These are phyloP conservation scores for Proisotoma minuta DNA, from an alignment of 2,888 invertebrate species.

Conservation along the genomic window DNA sequence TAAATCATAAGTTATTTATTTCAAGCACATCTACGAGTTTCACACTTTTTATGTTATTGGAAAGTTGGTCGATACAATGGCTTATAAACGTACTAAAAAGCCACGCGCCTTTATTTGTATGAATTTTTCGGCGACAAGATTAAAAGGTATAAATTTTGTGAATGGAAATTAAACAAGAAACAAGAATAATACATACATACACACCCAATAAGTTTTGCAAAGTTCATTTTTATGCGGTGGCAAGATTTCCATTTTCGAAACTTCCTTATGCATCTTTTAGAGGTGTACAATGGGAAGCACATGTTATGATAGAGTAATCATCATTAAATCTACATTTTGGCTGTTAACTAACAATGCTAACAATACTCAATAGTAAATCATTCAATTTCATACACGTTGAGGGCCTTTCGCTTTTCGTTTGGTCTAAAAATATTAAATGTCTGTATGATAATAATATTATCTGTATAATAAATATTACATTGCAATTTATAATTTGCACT, in stretches of 20 bases:
- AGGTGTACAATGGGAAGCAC: neutral
- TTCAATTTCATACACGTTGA: neutral
- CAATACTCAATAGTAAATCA: neutral
- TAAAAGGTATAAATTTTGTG: neutral
- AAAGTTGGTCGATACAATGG: slow-evolving; percentile 1
- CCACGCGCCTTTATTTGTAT: neutral
- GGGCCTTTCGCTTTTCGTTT: slow-evolving; percentile 3
- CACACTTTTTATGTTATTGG: neutral
- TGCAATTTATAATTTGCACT: no score
- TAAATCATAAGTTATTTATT: neutral
- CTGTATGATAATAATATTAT: no score
- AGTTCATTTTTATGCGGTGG: neutral
- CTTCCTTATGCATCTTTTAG: no score
- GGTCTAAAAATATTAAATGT: neutral
- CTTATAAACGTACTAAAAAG: neutral
- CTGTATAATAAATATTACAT: no score
- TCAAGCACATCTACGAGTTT: neutral
- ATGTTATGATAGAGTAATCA: slow-evolving; percentile 6
- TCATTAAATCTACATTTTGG: slow-evolving; percentile 1
- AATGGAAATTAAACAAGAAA: no score
- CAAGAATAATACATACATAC: no score
- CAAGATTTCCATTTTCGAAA: slow-evolving; percentile 1
- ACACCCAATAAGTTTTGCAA: neutral
- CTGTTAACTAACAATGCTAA: slow-evolving; percentile 2
- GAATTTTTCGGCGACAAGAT: neutral